Evolutionary conservation across 2,888 invertebrate genomes (phyloP), one percentile per base, ranked within the genome.

Genomic region (Ennomos erosarius): DNA sequence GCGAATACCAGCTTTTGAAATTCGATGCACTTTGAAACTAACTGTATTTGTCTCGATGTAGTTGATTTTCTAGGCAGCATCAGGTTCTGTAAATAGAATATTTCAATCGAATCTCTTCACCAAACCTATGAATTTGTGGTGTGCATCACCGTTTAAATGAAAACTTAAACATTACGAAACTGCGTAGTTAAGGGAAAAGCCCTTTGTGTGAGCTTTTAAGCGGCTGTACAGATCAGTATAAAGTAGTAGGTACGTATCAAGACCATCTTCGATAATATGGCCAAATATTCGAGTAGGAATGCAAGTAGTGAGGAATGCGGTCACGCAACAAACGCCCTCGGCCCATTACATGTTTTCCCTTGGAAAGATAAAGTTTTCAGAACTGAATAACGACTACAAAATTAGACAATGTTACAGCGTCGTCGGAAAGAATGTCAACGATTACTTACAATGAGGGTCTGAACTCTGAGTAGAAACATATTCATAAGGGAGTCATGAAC

Each of bases 271-370:
- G 64, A 65, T 70, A 67, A 66, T 66, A 64, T 68, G 69, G 55
- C 59, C 51, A 73, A 74, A 70, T 55, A 55, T 54, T 74, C 70
- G 71, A 70, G 74, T 73, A 74, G 82, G 82, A 85, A 87, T 85
- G 84, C 78, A 76, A 75, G 84, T 74, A 79, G 79, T 76, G 66
- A 76, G 84, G 88, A 87, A 88, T 88, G 88, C 79, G 76, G 88
- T 73, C 74, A 75, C 70, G 78, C 86, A 84, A 85, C 83, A 84
- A 86, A 75, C 81, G 77, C 80, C 76, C 81, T 75, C 75, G 70
- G 67, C 59, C 71, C 69, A 65, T 72, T 69, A 70, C 70, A 57
- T 61, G 73, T 67, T 26, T 67, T 67, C 66, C 55, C 67, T 64
- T 59, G 60, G 61, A 61, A 62, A 70, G 70, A 76, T 74, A 69